Percentiles rank a stretch among this genome's conserved stretches.
Evolutionary conservation across 2,888 invertebrate genomes (phyloP).

Genomic region (Hydrotaea cyrtoneurina): DNA sequence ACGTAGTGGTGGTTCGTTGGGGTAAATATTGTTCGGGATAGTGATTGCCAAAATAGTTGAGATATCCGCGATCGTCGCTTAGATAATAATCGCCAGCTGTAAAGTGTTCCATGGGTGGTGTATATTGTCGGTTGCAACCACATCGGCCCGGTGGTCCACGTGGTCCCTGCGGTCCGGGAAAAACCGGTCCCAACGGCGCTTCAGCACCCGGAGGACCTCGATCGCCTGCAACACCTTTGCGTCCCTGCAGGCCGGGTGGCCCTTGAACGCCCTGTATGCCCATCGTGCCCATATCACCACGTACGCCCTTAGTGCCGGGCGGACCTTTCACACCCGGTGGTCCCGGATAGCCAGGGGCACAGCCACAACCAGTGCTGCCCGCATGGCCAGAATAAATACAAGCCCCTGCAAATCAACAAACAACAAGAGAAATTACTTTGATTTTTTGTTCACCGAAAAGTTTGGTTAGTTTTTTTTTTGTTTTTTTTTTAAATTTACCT

Average conservation of each 20-base stretch:
- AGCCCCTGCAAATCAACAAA: not conserved
- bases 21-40: not conserved
- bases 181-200: not conserved
- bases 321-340: not conserved
- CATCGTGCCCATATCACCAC: slow-evolving; percentile 17
- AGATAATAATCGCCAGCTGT: slow-evolving; percentile 30
- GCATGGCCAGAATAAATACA: not conserved
- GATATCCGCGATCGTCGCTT: slow-evolving; percentile 27
- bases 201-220: not conserved
- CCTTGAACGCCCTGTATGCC: slow-evolving; percentile 10
- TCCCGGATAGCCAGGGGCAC: slow-evolving; percentile 31
- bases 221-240: not conserved
- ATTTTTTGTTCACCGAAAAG: too few species aligned
- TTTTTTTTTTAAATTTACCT: slow-evolving; percentile 18
- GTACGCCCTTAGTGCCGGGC: not conserved
- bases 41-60: slow-evolving; percentile 29
- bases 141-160: not conserved
- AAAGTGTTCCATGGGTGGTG: not conserved
- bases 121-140: not conserved
- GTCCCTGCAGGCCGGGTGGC: not conserved
- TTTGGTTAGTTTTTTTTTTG: not conserved
- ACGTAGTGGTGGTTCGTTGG: not conserved
- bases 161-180: not conserved
- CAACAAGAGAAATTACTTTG: not conserved
- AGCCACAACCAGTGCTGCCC: slow-evolving; percentile 20